A percentile compares a stretch with the other conserved stretches of the same genome.
phyloP scores from a whole-genome alignment of 2,797 vertebrate species.

The Sardinella longiceps region DNA sequence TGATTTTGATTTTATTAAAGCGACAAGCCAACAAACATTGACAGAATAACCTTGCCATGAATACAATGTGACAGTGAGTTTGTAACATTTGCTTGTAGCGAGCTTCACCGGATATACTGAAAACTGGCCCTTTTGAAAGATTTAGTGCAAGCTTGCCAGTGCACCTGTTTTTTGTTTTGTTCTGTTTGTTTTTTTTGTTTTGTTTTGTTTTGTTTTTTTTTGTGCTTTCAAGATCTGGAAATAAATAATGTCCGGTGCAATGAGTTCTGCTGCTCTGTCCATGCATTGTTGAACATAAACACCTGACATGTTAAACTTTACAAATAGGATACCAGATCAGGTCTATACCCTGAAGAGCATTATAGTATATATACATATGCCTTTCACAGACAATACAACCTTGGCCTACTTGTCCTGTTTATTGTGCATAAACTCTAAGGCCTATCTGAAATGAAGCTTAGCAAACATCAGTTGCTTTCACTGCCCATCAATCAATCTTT shows the following conservation, averaged over 20 bases:
- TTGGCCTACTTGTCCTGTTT: conserved; percentile 29
- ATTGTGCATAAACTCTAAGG: conserved; percentile 28
- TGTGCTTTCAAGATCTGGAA: not conserved
- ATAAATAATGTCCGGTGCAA: not conserved
- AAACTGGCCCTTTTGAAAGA: not conserved
- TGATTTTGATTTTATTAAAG: not conserved
- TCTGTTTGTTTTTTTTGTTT: too few species aligned
- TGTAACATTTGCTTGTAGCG: not conserved
- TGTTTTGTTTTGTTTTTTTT: too few species aligned
- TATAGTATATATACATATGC: not conserved
- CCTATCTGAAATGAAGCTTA: conserved; percentile 31
- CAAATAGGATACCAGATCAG: not conserved
- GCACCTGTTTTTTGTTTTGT: not conserved
- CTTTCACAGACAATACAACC: not conserved
- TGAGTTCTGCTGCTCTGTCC: not conserved
- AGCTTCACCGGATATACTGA: not conserved
- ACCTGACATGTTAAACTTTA: not conserved
- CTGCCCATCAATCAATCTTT: conserved; percentile 31
- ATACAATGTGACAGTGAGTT: not conserved
- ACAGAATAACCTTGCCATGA: not conserved
- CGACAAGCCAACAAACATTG: not conserved
- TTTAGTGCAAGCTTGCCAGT: not conserved
- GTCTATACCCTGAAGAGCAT: not conserved
- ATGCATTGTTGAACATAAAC: conserved; percentile 5
- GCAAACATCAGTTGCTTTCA: conserved; percentile 32